These are phyloP conservation scores for Eubasilissa regina DNA, from an alignment of 1,140 invertebrate species.

Conservation along the genomic window DNA sequence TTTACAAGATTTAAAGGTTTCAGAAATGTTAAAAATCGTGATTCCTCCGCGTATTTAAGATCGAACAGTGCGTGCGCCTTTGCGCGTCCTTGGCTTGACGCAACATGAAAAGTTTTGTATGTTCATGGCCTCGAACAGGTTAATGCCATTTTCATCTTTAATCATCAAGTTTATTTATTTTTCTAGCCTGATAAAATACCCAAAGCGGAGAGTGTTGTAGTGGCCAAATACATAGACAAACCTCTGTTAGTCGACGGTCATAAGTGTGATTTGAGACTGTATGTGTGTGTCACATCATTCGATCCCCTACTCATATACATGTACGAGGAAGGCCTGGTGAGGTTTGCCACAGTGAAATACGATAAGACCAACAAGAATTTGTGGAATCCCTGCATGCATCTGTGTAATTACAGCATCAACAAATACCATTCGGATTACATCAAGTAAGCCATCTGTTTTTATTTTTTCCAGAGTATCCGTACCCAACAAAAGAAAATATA, in stretches of 20 bases:
- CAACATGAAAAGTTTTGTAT: no score
- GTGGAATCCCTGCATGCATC: constrained; percentile 93
- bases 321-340: constrained; percentile 89
- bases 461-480: no score
- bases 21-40: no score
- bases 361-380: constrained; percentile 84
- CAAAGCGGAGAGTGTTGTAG: constrained; percentile 91
- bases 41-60: no score
- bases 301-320: constrained; percentile 89
- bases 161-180: not conserved
- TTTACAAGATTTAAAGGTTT: no score
- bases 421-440: constrained; percentile 94
- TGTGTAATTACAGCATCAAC: constrained; percentile 96
- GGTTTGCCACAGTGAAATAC: constrained; percentile 91
- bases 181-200: constrained; percentile 91
- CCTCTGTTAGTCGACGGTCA: constrained; percentile 96
- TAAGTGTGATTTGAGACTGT: constrained; percentile 92
- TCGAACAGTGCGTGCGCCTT: no score
- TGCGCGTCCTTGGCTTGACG: no score
- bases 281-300: constrained; percentile 89
- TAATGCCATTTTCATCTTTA: no score
- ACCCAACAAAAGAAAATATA: no score
- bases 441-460: constrained; percentile 74
- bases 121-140: no score
- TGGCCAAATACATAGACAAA: constrained; percentile 94